phyloP scores from a whole-genome alignment of 2,888 invertebrate genomes.

The Orchesellides sinensis region DNA sequence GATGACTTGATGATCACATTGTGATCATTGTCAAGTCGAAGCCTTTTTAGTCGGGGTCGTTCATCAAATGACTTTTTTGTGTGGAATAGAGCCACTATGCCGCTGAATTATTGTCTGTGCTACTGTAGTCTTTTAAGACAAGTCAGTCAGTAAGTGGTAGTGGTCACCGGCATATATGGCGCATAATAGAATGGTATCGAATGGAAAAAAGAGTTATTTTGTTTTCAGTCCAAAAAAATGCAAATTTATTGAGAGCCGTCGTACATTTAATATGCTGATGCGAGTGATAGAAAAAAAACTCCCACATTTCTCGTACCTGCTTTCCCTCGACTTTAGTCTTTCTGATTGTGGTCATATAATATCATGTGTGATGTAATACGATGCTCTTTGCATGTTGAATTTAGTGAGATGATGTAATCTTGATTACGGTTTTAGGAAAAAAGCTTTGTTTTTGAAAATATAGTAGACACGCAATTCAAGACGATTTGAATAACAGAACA shows the following conservation, averaged over 20 bases:
- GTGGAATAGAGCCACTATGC: conserved; percentile 10
- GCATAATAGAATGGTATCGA: no score
- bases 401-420: no score
- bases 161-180: conserved; percentile 22
- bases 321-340: no score
- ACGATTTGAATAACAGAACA: neutral
- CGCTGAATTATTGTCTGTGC: conserved; percentile 13
- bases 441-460: neutral
- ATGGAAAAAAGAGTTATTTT: no score
- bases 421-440: conserved; percentile 5
- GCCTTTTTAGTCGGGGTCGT: conserved; percentile 2
- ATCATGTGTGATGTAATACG: conserved; percentile 7
- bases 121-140: no score
- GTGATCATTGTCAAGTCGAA: neutral
- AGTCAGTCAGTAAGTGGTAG: conserved; percentile 20
- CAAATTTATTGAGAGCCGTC: no score
- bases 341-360: no score
- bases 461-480: conserved; percentile 13
- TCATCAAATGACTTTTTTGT: neutral
- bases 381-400: no score
- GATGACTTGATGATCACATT: neutral
- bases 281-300: no score
- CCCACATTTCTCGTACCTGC: conserved; percentile 15
- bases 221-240: no score
- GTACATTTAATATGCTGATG: no score